A percentile compares a stretch with the other conserved stretches of the same genome.
Evolutionary conservation across 2,888 invertebrate species (phyloP).

Genomic region (Pardosa pseudoannulata): DNA sequence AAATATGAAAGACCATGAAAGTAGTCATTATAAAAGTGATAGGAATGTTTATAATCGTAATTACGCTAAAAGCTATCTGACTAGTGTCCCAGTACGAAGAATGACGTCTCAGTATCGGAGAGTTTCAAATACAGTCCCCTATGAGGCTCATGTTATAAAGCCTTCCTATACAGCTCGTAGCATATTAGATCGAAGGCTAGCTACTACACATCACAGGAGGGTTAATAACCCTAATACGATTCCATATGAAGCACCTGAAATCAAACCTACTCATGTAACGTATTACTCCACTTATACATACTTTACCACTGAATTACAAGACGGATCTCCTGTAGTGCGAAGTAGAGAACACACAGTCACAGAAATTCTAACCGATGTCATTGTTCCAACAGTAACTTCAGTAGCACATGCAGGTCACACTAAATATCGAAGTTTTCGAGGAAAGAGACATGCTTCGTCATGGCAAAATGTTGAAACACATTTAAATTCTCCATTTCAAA

Average conservation of each 20-base stretch:
- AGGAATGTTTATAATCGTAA: not conserved
- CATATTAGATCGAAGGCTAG: not conserved
- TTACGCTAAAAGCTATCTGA: conserved; percentile 24
- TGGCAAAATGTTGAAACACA: not conserved
- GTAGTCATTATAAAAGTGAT: not conserved
- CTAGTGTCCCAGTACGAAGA: conserved; percentile 41
- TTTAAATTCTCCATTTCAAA: conserved; percentile 1
- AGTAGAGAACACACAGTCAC: conserved; percentile 73
- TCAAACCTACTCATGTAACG: conserved; percentile 73
- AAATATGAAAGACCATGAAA: not conserved
- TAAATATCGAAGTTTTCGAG: not conserved
- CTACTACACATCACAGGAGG: conserved; percentile 5
- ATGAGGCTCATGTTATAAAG: conserved; percentile 24
- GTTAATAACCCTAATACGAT: conserved; percentile 29
- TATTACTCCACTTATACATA: conserved; percentile 74
- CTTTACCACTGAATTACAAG: conserved; percentile 71
- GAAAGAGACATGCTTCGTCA: conserved; percentile 7
- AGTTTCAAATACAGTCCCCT: conserved; percentile 25
- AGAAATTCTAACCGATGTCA: conserved; percentile 64
- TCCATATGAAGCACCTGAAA: not conserved
- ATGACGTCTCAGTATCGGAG: not conserved
- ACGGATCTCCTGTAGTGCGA: conserved; percentile 67
- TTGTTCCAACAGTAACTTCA: conserved; percentile 60
- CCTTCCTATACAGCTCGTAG: conserved; percentile 22
- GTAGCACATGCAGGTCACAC: conserved; percentile 13